phyloP scores from a whole-genome alignment of 2,797 vertebrate genomes.

The Erethizon dorsatum region DNA sequence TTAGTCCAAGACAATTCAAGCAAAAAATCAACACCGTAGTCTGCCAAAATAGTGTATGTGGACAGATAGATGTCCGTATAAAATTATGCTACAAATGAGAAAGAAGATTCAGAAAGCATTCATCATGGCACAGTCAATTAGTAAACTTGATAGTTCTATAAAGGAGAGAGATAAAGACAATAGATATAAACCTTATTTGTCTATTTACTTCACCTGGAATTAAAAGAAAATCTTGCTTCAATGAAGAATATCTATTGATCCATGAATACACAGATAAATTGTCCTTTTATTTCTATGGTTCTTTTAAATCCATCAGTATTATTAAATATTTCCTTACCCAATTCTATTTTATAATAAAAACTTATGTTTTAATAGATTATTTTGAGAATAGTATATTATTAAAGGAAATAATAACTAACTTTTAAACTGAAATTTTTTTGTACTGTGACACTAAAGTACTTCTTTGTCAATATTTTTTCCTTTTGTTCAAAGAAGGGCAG shows the following conservation, averaged over 20 bases:
- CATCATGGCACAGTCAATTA: background rate
- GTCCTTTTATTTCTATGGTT: background rate
- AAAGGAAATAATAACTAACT: background rate
- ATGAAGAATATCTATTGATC: background rate
- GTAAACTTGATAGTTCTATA: background rate
- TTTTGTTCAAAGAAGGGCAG: slow-evolving; percentile 64
- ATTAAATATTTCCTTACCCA: background rate
- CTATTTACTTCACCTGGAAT: background rate
- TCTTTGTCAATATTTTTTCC: background rate
- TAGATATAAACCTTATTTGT: background rate
- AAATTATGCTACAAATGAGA: background rate
- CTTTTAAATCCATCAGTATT: background rate
- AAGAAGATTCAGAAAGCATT: background rate
- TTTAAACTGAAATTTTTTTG: background rate
- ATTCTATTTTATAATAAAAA: background rate
- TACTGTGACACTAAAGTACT: slow-evolving; percentile 9
- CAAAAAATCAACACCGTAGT: background rate
- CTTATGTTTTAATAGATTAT: background rate
- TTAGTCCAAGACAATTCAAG: background rate
- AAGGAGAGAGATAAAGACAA: background rate
- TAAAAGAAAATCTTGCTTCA: background rate
- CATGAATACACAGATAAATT: background rate
- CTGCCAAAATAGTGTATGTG: background rate
- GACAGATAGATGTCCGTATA: background rate
- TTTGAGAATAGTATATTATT: background rate